Evolutionary conservation across 2,888 invertebrate genomes (phyloP), one percentile per base, ranked within the genome.

Genomic region (Rhimphoctona megacephalus): DNA sequence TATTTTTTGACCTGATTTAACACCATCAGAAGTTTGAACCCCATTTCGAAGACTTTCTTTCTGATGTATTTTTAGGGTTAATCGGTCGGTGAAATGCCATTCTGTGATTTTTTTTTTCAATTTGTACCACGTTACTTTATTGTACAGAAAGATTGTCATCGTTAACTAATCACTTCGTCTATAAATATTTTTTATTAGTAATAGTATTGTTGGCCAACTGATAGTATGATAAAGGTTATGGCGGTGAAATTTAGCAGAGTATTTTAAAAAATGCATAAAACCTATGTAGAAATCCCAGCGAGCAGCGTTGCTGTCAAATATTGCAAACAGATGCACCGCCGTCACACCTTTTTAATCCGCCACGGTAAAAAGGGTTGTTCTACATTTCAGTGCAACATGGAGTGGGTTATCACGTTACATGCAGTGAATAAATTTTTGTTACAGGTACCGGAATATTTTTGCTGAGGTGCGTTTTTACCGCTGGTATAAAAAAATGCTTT

Each of bases 371-470:
- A 61, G 30, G 61, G 61, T 30, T 6, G 30, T 17, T 30, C 17
- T 61, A 30, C 61, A 30, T 61, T 61, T 30, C 17, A 30, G 61
- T 61, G 25, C 25, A 61, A 61, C 67, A n/a, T 33, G 22, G 52
- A 52, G 49, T 64, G 33, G 49, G 46, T 77, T 52, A 49, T 52
- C 30, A 9, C 25, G 43, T 39, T 46, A 17, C 46, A 22, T 3
- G 17, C 39, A 46, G 11, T 49, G 72, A 73, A 67, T 54, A n/a
- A 46, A 70, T 70, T 70, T 70, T 70, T 46, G 46, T 70, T 17
- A 22, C 25, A 30, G 43, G 17, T 30, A 46, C 46, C 6, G 25
- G 30, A 70, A 70, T 70, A 70, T 39, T 70, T 70, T 70, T 17
- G 22, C 39, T 30, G 30, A 5, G 46, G 25, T 70, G 70, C 22